Evolutionary conservation across 2,797 vertebrate species (phyloP).

Genomic region (Nannoperca australis): DNA sequence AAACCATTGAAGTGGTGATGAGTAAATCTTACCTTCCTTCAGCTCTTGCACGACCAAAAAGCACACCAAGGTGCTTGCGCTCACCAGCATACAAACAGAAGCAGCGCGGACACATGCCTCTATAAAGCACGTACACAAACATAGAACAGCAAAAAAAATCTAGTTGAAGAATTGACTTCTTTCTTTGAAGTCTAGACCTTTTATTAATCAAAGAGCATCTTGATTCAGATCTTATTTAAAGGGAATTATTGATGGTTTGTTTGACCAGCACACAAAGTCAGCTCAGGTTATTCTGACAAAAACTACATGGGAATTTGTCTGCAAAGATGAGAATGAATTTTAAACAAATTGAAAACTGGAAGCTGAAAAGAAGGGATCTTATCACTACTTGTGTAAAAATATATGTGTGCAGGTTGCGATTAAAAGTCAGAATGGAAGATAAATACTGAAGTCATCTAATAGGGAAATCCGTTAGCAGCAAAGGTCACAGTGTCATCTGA

Average conservation of each 20-base stretch:
- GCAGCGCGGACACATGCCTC: background rate
- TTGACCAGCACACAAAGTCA: constrained; percentile 8
- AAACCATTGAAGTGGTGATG: constrained; percentile 55
- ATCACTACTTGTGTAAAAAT: background rate
- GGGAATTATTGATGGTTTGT: constrained; percentile 54
- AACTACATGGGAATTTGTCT: background rate
- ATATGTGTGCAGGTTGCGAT: background rate
- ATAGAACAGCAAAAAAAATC: background rate
- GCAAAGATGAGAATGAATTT: constrained; percentile 4
- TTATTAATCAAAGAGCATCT: constrained; percentile 43
- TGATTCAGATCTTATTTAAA: constrained; percentile 37
- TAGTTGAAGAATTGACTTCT: constrained; percentile 3
- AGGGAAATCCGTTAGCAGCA: background rate
- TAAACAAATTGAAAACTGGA: constrained; percentile 10
- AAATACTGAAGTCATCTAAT: background rate
- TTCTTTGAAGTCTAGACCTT: constrained; percentile 53
- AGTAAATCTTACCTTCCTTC: constrained; percentile 29
- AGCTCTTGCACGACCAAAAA: constrained; percentile 12
- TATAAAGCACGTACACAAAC: background rate
- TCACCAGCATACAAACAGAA: constrained; percentile 23
- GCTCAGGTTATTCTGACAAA: constrained; percentile 18
- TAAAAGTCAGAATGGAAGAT: background rate
- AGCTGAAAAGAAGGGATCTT: background rate
- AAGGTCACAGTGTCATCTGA: background rate
- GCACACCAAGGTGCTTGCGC: constrained; percentile 2